Conservation (phyloP, 2,888 invertebrate genomes). For the Apodemia hepburni region DNA sequence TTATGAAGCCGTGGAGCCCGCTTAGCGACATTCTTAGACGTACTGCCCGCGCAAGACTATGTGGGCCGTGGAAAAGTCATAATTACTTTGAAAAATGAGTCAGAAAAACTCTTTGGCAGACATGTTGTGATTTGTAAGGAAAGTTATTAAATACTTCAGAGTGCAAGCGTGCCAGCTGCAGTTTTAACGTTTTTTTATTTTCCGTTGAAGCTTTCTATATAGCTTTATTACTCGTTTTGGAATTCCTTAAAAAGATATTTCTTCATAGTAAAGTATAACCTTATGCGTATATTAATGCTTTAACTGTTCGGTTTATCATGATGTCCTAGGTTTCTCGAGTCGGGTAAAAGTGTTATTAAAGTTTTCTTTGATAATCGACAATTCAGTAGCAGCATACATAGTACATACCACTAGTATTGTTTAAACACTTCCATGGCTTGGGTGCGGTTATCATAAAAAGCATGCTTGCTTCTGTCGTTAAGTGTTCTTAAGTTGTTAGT, state of each 20-base stretch:
- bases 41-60: constrained; percentile 32
- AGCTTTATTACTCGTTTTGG: constrained; percentile 6
- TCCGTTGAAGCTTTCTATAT: constrained; percentile 10
- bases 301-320: constrained; percentile 14
- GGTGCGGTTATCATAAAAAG: no score
- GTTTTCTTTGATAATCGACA: no score
- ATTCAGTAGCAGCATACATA: no score
- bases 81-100: constrained; percentile 30
- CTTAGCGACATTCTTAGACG: constrained; percentile 65
- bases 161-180: neutral
- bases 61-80: constrained; percentile 30
- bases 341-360: no score
- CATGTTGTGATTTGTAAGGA: constrained; percentile 28
- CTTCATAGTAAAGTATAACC: constrained; percentile 13
- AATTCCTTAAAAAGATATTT: no score
- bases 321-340: constrained; percentile 12
- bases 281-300: no score
- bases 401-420: no score
- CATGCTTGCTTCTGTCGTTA: no score
- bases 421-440: no score
- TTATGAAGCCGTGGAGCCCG: constrained; percentile 59
- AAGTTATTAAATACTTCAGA: constrained; percentile 25
- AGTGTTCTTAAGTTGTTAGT: no score
- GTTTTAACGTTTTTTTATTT: neutral
- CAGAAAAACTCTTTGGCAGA: constrained; percentile 25